These are phyloP conservation scores for Myzus persicae DNA, from an alignment of 1,140 invertebrate species.

Conservation along the genomic window DNA sequence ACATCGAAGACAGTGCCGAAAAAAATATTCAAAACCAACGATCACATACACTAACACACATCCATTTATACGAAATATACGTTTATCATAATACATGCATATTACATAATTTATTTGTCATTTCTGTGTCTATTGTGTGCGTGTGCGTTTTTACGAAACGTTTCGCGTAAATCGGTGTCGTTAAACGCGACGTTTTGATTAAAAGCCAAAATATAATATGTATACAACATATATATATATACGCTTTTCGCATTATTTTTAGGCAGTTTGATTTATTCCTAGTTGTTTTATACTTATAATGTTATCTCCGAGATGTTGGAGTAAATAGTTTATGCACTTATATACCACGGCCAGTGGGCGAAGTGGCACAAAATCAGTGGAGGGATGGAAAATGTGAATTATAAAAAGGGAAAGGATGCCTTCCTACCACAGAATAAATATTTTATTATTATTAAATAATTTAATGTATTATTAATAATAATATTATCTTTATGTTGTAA, in stretches of 20 bases:
- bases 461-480: too few relatives aligned
- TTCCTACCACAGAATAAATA: too few relatives aligned
- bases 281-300: neutral
- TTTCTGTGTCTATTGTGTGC: neutral
- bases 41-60: neutral
- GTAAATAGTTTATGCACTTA: neutral
- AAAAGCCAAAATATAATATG: neutral
- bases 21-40: neutral
- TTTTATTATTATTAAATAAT: too few relatives aligned
- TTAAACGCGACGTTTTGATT: neutral
- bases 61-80: neutral
- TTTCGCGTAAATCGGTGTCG: neutral
- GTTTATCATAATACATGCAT: neutral
- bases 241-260: neutral
- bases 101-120: neutral
- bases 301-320: neutral
- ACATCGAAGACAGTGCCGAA: neutral
- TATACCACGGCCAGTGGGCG: too few relatives aligned
- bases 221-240: neutral
- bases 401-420: too few relatives aligned
- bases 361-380: too few relatives aligned
- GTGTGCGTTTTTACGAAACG: neutral
- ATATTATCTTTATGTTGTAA: too few relatives aligned
- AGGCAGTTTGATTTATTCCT: neutral
- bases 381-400: too few relatives aligned